Percentiles rank a stretch among this genome's conserved stretches.
phyloP scores from a whole-genome alignment of 2,113 vertebrate species.

The Lampris incognitus region DNA sequence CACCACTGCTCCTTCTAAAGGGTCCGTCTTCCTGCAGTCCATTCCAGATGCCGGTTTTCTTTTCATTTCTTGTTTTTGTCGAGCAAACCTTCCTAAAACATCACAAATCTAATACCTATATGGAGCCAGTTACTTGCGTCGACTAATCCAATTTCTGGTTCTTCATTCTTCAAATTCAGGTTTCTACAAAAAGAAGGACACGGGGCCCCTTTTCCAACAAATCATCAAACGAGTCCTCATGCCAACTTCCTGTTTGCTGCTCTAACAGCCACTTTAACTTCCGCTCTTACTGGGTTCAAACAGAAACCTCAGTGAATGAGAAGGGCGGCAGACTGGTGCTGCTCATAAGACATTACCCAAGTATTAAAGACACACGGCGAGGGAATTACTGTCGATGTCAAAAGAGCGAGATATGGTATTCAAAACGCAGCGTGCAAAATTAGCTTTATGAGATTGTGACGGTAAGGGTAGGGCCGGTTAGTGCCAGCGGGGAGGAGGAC shows the following conservation, averaged over 20 bases:
- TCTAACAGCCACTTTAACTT: neutral
- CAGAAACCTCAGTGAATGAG: neutral
- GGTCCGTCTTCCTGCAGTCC: too few species aligned
- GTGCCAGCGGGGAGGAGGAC: too few species aligned
- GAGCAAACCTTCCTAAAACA: too few species aligned
- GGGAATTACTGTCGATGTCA: too few species aligned
- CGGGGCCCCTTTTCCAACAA: neutral
- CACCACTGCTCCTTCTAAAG: too few species aligned
- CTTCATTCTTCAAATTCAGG: neutral
- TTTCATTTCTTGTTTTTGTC: too few species aligned
- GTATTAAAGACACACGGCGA: neutral
- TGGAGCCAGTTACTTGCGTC: neutral
- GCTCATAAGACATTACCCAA: neutral
- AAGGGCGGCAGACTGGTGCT: neutral
- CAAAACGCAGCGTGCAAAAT: neutral
- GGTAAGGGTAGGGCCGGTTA: too few species aligned
- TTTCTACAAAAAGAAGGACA: neutral
- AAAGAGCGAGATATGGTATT: neutral
- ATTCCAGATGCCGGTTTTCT: too few species aligned
- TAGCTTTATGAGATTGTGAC: neutral
- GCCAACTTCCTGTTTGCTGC: neutral
- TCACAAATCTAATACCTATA: too few species aligned
- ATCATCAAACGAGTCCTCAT: neutral
- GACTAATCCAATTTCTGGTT: neutral
- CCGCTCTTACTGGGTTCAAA: neutral